phyloP scores from a whole-genome alignment of 2,113 vertebrate genomes.

The Puntigrus tetrazona region DNA sequence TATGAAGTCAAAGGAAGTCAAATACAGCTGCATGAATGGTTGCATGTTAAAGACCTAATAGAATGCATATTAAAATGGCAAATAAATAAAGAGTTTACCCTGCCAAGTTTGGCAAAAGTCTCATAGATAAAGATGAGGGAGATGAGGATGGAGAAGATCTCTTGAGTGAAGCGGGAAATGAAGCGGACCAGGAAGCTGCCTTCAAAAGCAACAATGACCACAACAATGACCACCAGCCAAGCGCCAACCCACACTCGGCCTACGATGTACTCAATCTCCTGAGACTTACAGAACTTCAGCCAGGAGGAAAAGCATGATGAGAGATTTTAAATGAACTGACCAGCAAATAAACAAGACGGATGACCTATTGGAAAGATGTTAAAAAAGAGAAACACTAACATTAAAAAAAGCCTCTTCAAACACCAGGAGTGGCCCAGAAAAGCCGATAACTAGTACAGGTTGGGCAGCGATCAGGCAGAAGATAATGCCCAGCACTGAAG shows the following conservation, averaged over 20 bases:
- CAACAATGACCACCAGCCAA: constrained; percentile 90
- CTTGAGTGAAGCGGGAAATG: constrained; percentile 97
- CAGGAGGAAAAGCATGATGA: constrained; percentile 8
- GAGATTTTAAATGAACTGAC: not conserved
- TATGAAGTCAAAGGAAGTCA: not conserved
- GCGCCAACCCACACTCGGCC: constrained; percentile 93
- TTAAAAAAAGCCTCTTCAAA: constrained; percentile 91
- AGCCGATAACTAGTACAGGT: constrained; percentile 91
- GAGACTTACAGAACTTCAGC: constrained; percentile 82
- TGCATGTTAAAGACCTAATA: not conserved
- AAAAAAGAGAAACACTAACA: constrained; percentile 69
- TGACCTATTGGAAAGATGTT: not conserved
- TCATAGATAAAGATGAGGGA: constrained; percentile 99
- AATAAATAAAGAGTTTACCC: constrained; percentile 71
- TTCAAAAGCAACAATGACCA: constrained; percentile 87
- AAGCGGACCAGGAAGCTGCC: constrained; percentile 94
- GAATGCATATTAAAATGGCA: not conserved
- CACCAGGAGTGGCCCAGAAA: constrained; percentile 94
- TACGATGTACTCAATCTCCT: constrained; percentile 85
- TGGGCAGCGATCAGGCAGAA: constrained; percentile 89
- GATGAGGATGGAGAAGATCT: constrained; percentile 99
- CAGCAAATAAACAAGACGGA: not conserved
- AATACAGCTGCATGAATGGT: not conserved
- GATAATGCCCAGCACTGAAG: constrained; percentile 84
- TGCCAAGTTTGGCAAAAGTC: constrained; percentile 89